phyloP scores from a whole-genome alignment of 2,888 invertebrate species.

The Pardosa pseudoannulata region DNA sequence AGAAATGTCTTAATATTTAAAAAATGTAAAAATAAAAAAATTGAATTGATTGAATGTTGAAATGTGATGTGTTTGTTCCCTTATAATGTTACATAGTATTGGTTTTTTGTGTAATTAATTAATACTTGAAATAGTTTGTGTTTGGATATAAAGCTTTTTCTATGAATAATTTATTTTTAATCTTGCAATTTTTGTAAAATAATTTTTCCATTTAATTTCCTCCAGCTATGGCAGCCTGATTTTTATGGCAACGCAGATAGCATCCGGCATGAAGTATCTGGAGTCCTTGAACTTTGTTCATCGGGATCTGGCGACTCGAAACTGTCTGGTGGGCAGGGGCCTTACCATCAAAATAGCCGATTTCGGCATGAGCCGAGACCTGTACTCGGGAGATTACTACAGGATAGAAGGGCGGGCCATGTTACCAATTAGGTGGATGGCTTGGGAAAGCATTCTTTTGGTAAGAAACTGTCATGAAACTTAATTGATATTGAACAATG shows the following conservation, averaged over 20 bases:
- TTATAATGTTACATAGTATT: no score
- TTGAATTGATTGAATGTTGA: no score
- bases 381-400: slow-evolving; percentile 88
- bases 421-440: slow-evolving; percentile 92
- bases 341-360: slow-evolving; percentile 88
- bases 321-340: slow-evolving; percentile 89
- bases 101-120: no score
- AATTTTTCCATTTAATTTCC: slow-evolving; percentile 72
- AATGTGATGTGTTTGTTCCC: no score
- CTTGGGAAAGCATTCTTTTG: slow-evolving; percentile 88
- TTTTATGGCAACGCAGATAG: slow-evolving; percentile 89
- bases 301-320: slow-evolving; percentile 90
- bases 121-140: no score
- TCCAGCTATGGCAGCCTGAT: slow-evolving; percentile 88
- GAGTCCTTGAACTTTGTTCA: slow-evolving; percentile 93
- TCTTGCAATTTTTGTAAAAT: no score
- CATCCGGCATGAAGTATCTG: slow-evolving; percentile 92
- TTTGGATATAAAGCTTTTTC: no score
- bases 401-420: slow-evolving; percentile 88
- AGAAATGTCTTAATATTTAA: no score
- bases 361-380: slow-evolving; percentile 89
- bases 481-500: no score
- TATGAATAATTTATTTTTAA: no score
- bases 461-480: slow-evolving; percentile 82
- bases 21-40: no score